phyloP scores from a whole-genome alignment of 2,797 vertebrate species.

The Gymnodraco acuticeps region DNA sequence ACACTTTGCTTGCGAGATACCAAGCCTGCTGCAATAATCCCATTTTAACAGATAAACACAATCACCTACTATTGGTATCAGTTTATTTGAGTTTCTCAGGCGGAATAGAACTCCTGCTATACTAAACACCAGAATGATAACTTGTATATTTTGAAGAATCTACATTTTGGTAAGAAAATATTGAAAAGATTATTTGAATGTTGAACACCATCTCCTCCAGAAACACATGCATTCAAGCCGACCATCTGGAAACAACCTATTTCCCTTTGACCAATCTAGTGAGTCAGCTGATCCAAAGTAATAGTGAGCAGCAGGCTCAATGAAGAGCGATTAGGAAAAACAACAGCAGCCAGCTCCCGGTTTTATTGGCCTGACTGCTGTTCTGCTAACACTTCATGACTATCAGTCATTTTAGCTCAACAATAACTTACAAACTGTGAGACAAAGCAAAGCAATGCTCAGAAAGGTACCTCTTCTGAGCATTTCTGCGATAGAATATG shows the following conservation, averaged over 20 bases:
- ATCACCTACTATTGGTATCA: background rate
- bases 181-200: too few relatives aligned
- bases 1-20: background rate
- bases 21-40: background rate
- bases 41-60: background rate
- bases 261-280: conserved; percentile 22
- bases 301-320: conserved; percentile 54
- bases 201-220: background rate
- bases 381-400: conserved; percentile 44
- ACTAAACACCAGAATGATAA: background rate
- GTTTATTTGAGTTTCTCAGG: background rate
- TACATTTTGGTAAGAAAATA: background rate
- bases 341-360: conserved; percentile 46
- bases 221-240: background rate
- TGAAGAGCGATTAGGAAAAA: conserved; percentile 59
- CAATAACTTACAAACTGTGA: conserved; percentile 24
- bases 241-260: conserved; percentile 69
- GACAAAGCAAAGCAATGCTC: conserved; percentile 58
- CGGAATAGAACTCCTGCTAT: background rate
- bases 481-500: background rate
- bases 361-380: conserved; percentile 57
- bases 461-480: conserved; percentile 2
- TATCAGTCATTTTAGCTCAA: conserved; percentile 32
- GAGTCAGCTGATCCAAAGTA: conserved; percentile 55
- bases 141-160: background rate